A percentile compares a stretch with the other conserved stretches of the same genome.
These are phyloP conservation scores for Lepidochrysops patricia DNA, from an alignment of 2,888 invertebrate genomes.

Conservation along the genomic window DNA sequence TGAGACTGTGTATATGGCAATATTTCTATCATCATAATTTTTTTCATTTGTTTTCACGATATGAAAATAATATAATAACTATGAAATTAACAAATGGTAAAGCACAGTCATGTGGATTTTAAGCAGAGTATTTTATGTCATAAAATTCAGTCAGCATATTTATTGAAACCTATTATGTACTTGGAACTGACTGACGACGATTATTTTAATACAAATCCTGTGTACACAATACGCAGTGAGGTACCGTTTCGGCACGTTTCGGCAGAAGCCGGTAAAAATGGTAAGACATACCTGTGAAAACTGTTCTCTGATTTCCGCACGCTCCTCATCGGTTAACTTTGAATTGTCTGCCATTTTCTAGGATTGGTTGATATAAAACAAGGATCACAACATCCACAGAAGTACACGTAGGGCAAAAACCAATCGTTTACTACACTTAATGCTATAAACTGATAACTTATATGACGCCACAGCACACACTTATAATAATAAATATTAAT, in stretches of 20 bases:
- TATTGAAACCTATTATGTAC: too few species aligned
- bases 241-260: conserved; percentile 7
- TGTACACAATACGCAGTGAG: background rate
- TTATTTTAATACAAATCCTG: background rate
- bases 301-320: conserved; percentile 83
- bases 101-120: too few species aligned
- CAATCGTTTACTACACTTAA: conserved; percentile 34
- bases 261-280: conserved; percentile 14
- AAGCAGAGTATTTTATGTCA: too few species aligned
- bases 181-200: background rate
- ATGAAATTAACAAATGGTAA: too few species aligned
- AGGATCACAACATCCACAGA: conserved; percentile 52
- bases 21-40: too few species aligned
- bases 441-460: conserved; percentile 27
- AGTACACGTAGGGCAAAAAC: conserved; percentile 28
- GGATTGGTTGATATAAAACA: conserved; percentile 51
- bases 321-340: conserved; percentile 80
- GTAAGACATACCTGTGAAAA: conserved; percentile 77
- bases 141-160: too few species aligned
- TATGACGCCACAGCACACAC: conserved; percentile 1
- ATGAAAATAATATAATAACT: too few species aligned
- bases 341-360: conserved; percentile 69
- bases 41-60: too few species aligned
- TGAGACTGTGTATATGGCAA: too few species aligned
- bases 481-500: background rate